Evolutionary conservation across 2,888 invertebrate species (phyloP), one percentile per base, ranked within the genome.

Genomic region (Chymomyza fuscimana): DNA sequence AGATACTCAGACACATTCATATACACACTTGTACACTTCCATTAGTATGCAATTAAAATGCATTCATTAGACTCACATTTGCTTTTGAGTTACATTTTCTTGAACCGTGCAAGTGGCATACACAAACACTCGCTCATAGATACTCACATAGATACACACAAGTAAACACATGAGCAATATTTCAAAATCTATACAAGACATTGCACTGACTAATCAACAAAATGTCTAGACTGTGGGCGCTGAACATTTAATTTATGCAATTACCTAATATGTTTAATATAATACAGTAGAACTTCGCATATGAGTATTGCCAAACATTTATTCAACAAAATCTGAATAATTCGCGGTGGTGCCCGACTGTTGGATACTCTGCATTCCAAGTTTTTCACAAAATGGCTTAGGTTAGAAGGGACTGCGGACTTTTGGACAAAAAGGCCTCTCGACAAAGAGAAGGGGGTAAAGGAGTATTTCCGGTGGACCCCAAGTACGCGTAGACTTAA

Each of bases 61-160:
- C 87, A 85, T 87, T 88, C 84, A 83, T 87, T 88, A 79, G 62
- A 69, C 67, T 73, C 73, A 77, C 77, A 75, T 72, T 85, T 81
- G 75, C 75, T 88, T 75, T 79, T 88, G 86, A 72, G 74, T 76
- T 79, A 85, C 88, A 81, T 85, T 76, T 25, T 32, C 40, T 46
- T 12, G 40, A 12, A 46, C 36, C n/a, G n/a, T n/a, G n/a, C n/a
- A n/a, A n/a, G n/a, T n/a, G n/a, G 36, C 40, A 46, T 12, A 3
- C 40, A 69, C 19, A 67, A 46, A 51, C 50, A 22, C 32, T 32
- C 9, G 0, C n/a, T n/a, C 32, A 32, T 32, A 32, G 32, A 32
- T 10, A 36, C 40, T 12, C 40, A 69, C n/a, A 72, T 40, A 51
- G 29, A 22, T 10, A 36, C 9, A 46, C 40, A 50, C 15, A 32